A percentile compares a stretch with the other conserved stretches of the same genome.
These are phyloP conservation scores for Sapayoa aenigma DNA, from an alignment of 2,113 vertebrate species.

Conservation along the genomic window DNA sequence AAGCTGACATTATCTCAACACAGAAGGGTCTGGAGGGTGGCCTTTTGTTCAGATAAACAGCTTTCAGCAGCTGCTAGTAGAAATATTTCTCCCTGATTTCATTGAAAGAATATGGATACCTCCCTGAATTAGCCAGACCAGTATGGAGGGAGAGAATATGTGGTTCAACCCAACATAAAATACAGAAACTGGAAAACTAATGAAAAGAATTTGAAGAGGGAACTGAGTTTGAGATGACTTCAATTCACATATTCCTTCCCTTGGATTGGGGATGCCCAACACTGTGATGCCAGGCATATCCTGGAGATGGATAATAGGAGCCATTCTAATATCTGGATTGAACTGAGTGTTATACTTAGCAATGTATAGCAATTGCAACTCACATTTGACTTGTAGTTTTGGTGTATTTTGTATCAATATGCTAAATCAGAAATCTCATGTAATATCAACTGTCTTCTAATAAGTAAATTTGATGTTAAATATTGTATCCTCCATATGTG, in stretches of 20 bases:
- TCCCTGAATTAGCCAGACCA: no score
- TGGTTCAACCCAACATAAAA: no score
- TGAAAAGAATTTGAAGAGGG: no score
- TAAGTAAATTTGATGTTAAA: background rate
- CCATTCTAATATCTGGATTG: background rate
- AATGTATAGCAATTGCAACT: background rate
- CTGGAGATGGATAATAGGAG: background rate
- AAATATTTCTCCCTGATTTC: no score
- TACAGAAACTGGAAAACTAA: no score
- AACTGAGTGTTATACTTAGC: background rate
- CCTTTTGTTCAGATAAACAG: no score
- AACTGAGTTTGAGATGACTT: background rate
- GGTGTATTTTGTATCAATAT: background rate
- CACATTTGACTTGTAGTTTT: background rate
- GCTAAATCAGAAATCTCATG: background rate
- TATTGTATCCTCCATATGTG: fast-evolving
- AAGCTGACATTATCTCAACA: no score
- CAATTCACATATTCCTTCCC: background rate
- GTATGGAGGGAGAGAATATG: no score
- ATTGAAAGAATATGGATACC: no score
- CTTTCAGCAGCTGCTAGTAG: no score
- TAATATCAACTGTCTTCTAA: background rate
- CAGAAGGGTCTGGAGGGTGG: no score
- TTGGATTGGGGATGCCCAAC: fast-evolving
- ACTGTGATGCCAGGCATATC: background rate